Base-by-base conservation (phyloP, 1,140 invertebrate genomes). In the Listronotus bonariensis region DNA sequence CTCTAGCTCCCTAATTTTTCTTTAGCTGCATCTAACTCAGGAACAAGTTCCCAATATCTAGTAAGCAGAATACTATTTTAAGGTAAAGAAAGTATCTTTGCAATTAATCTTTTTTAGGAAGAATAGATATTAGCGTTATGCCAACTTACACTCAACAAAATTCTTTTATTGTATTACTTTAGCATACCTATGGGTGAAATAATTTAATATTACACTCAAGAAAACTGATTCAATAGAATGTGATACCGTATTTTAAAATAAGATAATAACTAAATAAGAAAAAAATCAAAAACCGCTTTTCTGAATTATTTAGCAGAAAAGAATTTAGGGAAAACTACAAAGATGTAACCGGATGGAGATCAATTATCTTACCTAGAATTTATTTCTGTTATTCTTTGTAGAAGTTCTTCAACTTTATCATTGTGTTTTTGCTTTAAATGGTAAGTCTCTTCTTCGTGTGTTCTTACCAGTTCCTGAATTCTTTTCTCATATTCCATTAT, bases 311-410 rank as follows among this genome's bases (percentile, higher is more conserved):
- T n/a, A n/a, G n/a, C n/a, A n/a, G n/a, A n/a, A n/a, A n/a, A n/a
- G n/a, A n/a, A n/a, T n/a, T n/a, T n/a, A n/a, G n/a, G n/a, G n/a
- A n/a, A n/a, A n/a, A n/a, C n/a, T n/a, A n/a, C n/a, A n/a, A n/a
- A n/a, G n/a, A n/a, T n/a, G n/a, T n/a, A n/a, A n/a, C n/a, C n/a
- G n/a, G n/a, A n/a, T n/a, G n/a, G n/a, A n/a, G 20, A 5, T 5
- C 1, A 26, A 26, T 26, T 3, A 26, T 5, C 20, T 5, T 88
- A 89, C 49, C 89, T 82, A 38, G 80, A 86, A 74, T 92, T 93
- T 12, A 91, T 86, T 74, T 93, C 92, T 54, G 88, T 85, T 41
- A 93, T 79, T 74, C 90, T 89, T 73, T 90, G 88, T 20, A 93
- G 77, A 62, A 93, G 79, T 20, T 86, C 85, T 76, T 93, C 86